Conservation (phyloP, 2,797 vertebrate genomes). For the Trachops cirrhosus region DNA sequence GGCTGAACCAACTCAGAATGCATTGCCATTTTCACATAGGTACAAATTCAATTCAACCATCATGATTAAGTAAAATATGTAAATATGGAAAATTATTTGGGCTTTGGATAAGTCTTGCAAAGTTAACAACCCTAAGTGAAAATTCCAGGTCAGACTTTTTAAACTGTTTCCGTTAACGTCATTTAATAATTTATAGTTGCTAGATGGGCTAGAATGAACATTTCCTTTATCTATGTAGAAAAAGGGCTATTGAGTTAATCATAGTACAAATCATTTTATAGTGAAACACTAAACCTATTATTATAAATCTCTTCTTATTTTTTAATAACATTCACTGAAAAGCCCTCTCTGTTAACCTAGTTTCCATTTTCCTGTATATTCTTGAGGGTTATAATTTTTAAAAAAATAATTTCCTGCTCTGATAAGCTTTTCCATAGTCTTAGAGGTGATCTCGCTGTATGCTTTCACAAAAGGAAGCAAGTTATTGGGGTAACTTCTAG, state of each 20-base stretch:
- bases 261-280: constrained; percentile 1
- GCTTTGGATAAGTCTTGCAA: constrained; percentile 27
- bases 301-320: constrained; percentile 10
- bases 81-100: constrained; percentile 62
- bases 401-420: neutral
- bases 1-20: constrained; percentile 93
- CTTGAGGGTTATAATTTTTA: neutral
- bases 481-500: neutral
- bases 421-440: neutral
- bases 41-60: constrained; percentile 86
- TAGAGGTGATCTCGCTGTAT: neutral
- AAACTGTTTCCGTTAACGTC: neutral
- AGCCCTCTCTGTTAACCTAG: neutral
- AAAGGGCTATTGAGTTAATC: constrained; percentile 41
- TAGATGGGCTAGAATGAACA: neutral
- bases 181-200: constrained; percentile 25
- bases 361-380: constrained; percentile 41
- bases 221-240: constrained; percentile 37
- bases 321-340: neutral
- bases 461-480: neutral
- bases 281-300: neutral
- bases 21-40: constrained; percentile 96
- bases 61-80: constrained; percentile 81
- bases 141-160: constrained; percentile 17
- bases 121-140: constrained; percentile 47